Evolutionary conservation across 1,140 invertebrate genomes (phyloP).

Genomic region (Drosophila paulistorum): DNA sequence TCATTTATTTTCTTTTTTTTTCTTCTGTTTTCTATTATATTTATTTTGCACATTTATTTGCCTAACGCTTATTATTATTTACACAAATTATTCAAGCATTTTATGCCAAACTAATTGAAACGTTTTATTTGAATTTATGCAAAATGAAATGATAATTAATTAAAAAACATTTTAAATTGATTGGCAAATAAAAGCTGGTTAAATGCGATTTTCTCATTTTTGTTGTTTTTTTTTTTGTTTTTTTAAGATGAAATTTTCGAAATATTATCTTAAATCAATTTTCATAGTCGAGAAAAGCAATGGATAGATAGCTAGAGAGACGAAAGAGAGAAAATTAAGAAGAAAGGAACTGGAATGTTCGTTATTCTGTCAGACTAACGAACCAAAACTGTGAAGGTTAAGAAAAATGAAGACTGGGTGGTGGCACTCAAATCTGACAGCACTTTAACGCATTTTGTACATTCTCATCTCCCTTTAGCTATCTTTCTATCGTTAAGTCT

Average conservation of each 20-base stretch:
- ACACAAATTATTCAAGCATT: neutral
- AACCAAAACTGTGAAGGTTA: conserved; percentile 54
- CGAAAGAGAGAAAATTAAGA: too few relatives aligned
- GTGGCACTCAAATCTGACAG: conserved; percentile 49
- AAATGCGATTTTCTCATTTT: too few relatives aligned
- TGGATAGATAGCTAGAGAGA: too few relatives aligned
- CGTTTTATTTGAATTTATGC: neutral
- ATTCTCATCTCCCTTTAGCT: too few relatives aligned
- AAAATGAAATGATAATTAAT: neutral
- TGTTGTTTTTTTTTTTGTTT: too few relatives aligned
- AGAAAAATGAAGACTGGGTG: neutral
- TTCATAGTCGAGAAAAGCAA: too few relatives aligned
- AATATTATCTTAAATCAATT: too few relatives aligned
- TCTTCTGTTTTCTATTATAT: neutral
- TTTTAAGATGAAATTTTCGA: too few relatives aligned
- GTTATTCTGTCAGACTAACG: conserved; percentile 60
- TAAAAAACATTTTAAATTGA: neutral
- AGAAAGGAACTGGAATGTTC: conserved; percentile 33
- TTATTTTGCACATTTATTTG: neutral
- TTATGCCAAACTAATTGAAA: neutral
- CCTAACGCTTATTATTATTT: neutral
- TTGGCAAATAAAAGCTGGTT: conserved; percentile 26
- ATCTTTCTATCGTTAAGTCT: too few relatives aligned
- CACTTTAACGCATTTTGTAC: conserved; percentile 61
- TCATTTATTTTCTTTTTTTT: neutral